Evolutionary conservation across 2,888 invertebrate species (phyloP), one percentile per base, ranked within the genome.

Genomic region (Leptarthrus brevirostris): DNA sequence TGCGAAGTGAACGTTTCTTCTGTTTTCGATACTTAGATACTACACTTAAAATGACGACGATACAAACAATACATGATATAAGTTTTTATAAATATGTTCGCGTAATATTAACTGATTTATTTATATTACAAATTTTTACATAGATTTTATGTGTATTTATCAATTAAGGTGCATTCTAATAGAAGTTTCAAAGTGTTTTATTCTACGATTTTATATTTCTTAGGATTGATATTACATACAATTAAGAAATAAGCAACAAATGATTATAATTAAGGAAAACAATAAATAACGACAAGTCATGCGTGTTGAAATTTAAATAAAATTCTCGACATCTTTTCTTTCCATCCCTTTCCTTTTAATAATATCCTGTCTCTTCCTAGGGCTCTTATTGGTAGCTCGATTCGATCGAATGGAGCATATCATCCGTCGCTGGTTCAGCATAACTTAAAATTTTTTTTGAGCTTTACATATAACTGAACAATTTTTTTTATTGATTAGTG

Each of bases 181-280:
- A 69, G 49, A 26, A 52, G 69, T 69, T 69, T 52, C 44, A 66
- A 66, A 69, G 34, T 69, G 69, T 69, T 69, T 69, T 69, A 69
- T 69, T 69, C 52, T 69, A 69, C 49, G 69, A 69, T 69, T 69
- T 69, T 69, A 69, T 69, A 69, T 69, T 69, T 69, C 69, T 52
- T 69, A 69, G 69, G 52, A 69, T 69, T 69, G 52, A 49, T 69
- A 52, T 52, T 69, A 52, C 44, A 52, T 30, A 69, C 14, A 66
- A 34, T n/a, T 52, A 36, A 52, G 22, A 52, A 52, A 34, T 69
- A 69, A 69, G 52, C 49, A 52, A 52, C 47, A 69, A 69, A 69
- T 26, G 52, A 52, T 20, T 52, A 52, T 52, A 69, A 69, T 69
- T 69, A 69, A 69, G 69, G 69, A 30, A 54, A 69, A 69, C 47